phyloP scores from a whole-genome alignment of 30 jellyfish, hydroid and myxozoan genomes.

The Haliclystus octoradiatus region DNA sequence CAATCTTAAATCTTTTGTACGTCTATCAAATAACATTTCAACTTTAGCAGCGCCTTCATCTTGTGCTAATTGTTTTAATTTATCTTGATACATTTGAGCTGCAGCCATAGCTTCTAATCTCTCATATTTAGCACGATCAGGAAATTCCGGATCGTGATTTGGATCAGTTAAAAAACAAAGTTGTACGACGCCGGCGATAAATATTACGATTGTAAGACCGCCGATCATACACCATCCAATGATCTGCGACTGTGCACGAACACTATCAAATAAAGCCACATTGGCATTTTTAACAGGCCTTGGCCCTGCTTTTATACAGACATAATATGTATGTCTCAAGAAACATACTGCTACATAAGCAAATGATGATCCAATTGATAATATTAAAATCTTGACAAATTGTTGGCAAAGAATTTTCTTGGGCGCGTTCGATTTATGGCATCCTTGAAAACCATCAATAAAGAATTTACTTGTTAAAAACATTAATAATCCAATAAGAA shows the following conservation, averaged over 20 bases:
- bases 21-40: not conserved
- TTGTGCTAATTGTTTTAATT: not conserved
- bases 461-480: too few species aligned
- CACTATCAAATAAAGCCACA: not conserved
- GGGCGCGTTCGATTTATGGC: too few species aligned
- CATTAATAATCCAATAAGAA: too few species aligned
- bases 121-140: not conserved
- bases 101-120: not conserved
- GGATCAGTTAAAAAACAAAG: not conserved
- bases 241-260: not conserved
- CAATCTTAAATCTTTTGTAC: not conserved
- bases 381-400: too few species aligned
- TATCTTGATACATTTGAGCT: not conserved
- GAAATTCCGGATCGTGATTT: not conserved
- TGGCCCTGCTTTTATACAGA: too few species aligned
- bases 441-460: too few species aligned
- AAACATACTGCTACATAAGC: too few species aligned
- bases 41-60: slow-evolving; percentile 1
- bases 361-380: too few species aligned
- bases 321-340: too few species aligned
- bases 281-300: too few species aligned
- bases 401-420: too few species aligned
- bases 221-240: not conserved
- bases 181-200: not conserved
- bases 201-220: not conserved